Evolutionary conservation across 1,140 invertebrate genomes (phyloP).

Genomic region (Pseudomyrmex flavicornis): DNA sequence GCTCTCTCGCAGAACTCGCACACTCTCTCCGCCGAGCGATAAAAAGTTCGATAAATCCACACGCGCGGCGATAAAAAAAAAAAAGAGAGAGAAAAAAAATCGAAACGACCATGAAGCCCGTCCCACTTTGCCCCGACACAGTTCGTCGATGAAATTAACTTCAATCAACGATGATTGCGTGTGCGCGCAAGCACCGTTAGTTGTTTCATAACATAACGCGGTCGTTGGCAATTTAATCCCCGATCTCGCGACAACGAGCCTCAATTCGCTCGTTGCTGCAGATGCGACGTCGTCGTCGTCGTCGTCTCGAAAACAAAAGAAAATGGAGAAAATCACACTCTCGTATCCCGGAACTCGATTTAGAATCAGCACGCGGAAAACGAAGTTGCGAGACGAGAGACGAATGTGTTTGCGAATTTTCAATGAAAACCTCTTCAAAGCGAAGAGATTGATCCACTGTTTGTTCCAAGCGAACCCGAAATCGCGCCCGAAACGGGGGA

Average conservation of each 20-base stretch:
- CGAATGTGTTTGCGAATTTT: too few species aligned
- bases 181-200: constrained; percentile 19
- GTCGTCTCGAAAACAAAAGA: too few species aligned
- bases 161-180: constrained; percentile 39
- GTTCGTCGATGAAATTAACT: constrained; percentile 26
- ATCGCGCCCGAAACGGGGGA: neutral
- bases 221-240: constrained; percentile 11
- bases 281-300: neutral
- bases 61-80: too few species aligned
- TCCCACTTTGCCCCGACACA: constrained; percentile 2
- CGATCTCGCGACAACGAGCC: constrained; percentile 11
- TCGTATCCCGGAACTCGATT: too few species aligned
- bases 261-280: neutral
- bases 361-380: too few species aligned
- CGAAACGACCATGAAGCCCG: neutral
- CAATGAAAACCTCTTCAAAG: neutral
- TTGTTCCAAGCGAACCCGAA: neutral
- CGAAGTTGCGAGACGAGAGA: too few species aligned
- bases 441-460: neutral
- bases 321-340: neutral
- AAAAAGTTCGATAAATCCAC: neutral
- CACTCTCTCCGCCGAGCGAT: neutral
- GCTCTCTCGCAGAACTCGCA: neutral
- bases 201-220: constrained; percentile 28
- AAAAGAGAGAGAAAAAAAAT: neutral